phyloP scores from a whole-genome alignment of 2,113 vertebrate genomes.

The Gorsachius goisagi region DNA sequence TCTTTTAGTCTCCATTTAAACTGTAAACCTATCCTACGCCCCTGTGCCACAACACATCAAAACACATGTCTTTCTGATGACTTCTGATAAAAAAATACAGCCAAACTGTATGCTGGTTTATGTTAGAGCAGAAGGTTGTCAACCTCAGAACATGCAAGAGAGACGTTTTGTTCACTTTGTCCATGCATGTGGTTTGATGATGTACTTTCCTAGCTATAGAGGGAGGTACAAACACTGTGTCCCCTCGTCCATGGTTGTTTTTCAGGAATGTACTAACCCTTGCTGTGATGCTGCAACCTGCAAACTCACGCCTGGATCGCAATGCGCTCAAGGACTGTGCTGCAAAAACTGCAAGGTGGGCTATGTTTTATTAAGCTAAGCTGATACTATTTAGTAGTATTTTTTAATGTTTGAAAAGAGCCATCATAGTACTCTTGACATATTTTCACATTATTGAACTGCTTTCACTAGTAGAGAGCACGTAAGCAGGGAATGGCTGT shows the following conservation, averaged over 20 bases:
- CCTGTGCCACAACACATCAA: not conserved
- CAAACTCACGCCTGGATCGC: constrained; percentile 76
- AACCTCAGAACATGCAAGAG: not conserved
- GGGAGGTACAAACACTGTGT: not conserved
- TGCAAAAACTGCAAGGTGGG: constrained; percentile 85
- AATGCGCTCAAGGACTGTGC: constrained; percentile 82
- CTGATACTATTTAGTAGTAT: not conserved
- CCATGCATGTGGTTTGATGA: not conserved
- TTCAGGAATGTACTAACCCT: constrained; percentile 79
- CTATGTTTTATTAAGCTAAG: not conserved
- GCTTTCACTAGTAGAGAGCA: not conserved
- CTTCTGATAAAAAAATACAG: not conserved
- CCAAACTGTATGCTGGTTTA: not conserved
- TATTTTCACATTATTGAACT: not conserved
- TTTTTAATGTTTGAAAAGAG: not conserved
- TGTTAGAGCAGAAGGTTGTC: not conserved
- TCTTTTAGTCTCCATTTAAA: not conserved
- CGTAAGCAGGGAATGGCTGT: not conserved
- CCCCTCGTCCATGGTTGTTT: not conserved
- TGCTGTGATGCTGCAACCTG: constrained; percentile 87
- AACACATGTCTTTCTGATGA: not conserved
- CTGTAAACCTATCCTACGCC: not conserved
- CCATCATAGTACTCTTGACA: not conserved
- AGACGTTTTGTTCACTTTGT: fast-evolving
- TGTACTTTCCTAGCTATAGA: not conserved